Evolutionary conservation across 2,888 invertebrate species (phyloP).

Genomic region (Microchrysa polita): DNA sequence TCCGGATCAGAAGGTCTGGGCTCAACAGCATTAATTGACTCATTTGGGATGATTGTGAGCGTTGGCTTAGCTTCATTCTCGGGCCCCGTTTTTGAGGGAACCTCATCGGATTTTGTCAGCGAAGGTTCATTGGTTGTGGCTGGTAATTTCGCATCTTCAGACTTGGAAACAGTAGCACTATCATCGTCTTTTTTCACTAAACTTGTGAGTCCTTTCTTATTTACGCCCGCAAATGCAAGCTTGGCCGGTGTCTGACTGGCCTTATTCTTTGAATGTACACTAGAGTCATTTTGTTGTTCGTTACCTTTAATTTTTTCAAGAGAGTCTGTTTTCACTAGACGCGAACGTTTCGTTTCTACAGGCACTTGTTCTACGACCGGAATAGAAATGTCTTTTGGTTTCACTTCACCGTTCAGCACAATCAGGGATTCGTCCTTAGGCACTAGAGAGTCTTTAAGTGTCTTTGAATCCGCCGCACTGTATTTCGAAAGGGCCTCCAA

Average conservation of each 20-base stretch:
- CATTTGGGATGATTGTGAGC: background rate
- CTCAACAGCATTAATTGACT: background rate
- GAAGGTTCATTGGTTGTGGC: background rate
- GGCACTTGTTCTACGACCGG: background rate
- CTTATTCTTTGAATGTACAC: background rate
- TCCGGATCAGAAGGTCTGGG: no score
- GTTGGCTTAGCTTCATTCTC: background rate
- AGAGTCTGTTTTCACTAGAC: background rate
- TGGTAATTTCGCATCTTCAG: background rate
- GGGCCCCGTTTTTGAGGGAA: background rate
- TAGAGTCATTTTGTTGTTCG: background rate
- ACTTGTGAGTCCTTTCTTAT: background rate
- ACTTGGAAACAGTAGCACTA: background rate
- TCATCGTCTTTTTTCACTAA: background rate
- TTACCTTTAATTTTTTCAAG: background rate
- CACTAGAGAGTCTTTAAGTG: background rate
- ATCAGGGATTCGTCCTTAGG: background rate
- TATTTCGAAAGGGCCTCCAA: slow-evolving; percentile 11
- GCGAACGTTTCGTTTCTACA: background rate
- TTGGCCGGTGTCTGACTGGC: background rate
- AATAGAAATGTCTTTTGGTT: background rate
- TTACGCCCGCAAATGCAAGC: background rate
- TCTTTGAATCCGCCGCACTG: background rate
- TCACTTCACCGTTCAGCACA: slow-evolving; percentile 19
- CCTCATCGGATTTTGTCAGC: background rate